Evolutionary conservation across 2,888 invertebrate species (phyloP).

Genomic region (Gerris lacustris): DNA sequence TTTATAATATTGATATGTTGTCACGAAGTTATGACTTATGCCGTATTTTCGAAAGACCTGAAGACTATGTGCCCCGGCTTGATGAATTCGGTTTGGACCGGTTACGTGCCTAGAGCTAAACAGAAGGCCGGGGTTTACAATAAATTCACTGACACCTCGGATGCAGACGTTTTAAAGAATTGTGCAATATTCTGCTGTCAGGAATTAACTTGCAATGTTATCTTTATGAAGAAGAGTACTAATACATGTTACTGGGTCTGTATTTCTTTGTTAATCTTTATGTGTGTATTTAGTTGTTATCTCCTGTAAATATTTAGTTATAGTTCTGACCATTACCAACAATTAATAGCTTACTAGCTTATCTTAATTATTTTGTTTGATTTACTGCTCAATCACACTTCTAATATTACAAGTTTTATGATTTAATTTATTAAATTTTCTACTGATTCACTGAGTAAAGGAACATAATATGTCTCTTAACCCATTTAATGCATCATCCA

Average conservation of each 20-base stretch:
- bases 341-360: too few relatives aligned
- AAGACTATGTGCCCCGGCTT: conserved; percentile 10
- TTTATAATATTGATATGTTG: too few relatives aligned
- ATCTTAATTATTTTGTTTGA: not conserved
- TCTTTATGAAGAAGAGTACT: conserved; percentile 58
- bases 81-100: conserved; percentile 16
- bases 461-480: too few relatives aligned
- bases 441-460: too few relatives aligned
- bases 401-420: too few relatives aligned
- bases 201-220: conserved; percentile 59
- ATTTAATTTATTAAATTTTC: too few relatives aligned
- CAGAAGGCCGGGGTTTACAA: conserved; percentile 31
- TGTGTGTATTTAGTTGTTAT: too few relatives aligned
- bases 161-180: conserved; percentile 38
- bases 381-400: too few relatives aligned
- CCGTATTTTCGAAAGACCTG: not conserved
- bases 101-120: conserved; percentile 29
- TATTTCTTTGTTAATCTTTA: not conserved
- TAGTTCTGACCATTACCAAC: too few relatives aligned
- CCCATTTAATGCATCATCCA: too few relatives aligned
- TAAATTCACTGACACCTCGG: conserved; percentile 27
- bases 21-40: not conserved
- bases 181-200: conserved; percentile 43
- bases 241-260: conserved; percentile 55
- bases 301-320: too few relatives aligned